Conservation (phyloP, 1,140 invertebrate species). For the Whitmania pigra region DNA sequence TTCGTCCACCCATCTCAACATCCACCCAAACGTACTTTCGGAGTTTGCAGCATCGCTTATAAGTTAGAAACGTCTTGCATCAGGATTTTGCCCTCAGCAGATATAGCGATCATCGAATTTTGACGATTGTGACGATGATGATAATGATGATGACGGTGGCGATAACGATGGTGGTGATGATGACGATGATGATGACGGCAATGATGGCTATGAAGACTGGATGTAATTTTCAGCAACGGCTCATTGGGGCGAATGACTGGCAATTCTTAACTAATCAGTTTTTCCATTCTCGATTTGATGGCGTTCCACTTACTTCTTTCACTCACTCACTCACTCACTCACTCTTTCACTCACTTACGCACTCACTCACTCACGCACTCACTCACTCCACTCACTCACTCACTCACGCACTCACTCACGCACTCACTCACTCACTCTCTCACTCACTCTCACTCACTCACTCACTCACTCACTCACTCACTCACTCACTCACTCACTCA, state of each 20-base stretch:
- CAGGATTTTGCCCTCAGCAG: no score
- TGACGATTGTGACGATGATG: not conserved
- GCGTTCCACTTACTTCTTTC: not conserved
- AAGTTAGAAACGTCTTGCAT: no score
- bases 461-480: no score
- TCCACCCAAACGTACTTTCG: no score
- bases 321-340: conserved; percentile 14
- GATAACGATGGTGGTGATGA: conserved; percentile 9
- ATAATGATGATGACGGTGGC: not conserved
- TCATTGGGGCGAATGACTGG: no score
- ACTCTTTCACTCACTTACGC: conserved; percentile 10
- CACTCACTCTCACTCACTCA: conserved; percentile 22
- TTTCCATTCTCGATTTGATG: not conserved
- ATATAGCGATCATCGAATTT: not conserved
- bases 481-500: conserved; percentile 12
- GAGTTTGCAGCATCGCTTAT: no score
- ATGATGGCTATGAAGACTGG: not conserved
- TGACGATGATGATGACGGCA: not conserved
- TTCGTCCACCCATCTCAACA: no score
- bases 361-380: conserved; percentile 21
- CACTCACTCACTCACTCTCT: conserved; percentile 23
- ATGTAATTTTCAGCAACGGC: no score
- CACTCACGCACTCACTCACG: conserved; percentile 15
- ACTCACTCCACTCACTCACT: conserved; percentile 11
- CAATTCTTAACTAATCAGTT: not conserved